Base-by-base conservation (phyloP, 2,113 vertebrate genomes). In the Notarius quadriscutis region DNA sequence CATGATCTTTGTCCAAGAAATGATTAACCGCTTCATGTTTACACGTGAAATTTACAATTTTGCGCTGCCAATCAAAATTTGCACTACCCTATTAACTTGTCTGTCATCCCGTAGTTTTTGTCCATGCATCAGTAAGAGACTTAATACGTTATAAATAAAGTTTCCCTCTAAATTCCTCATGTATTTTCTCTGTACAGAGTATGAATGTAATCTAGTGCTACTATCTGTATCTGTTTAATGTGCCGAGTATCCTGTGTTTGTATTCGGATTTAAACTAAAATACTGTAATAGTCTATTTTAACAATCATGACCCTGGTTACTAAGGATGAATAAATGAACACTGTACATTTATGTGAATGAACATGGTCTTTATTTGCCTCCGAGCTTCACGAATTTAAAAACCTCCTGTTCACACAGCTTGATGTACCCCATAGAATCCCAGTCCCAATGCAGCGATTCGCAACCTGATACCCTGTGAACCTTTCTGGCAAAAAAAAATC, bases 1-100 rank as follows among this genome's bases (percentile, higher is more conserved):
- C 60, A 57, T 20, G 72, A 60, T 81, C 85, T 89, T 80, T 89
- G 58, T 81, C 67, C 53, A 55, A 78, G 88, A 60, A 53, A 41
- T 71, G 85, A 86, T 84, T 67, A 89, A 89, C 80, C 57, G 65
- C 12, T 62, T 89, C 18, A 41, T 86, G 41, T 85, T 90, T 84
- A 72, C 69, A 81, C 10, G 69, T 86, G 85, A 79, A 89, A 84
- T 72, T 84, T 65, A 60, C 67, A 15, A 74, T 83, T 86, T 89
- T 60, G 48, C 27, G 53, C 77, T 77, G 62, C 88, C 77, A 79
- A 50, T 83, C 53, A 69, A 57, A 84, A 30, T 83, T 58, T 50
- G 62, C 25, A 34, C 34, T 48, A 80, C 14, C 25, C 12, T 72
- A 84, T 89, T 86, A 86, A 80, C 50, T 78, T 53, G 30, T 77